Conservation (phyloP, 2,113 vertebrate species). For the Oceanodroma tethys region DNA sequence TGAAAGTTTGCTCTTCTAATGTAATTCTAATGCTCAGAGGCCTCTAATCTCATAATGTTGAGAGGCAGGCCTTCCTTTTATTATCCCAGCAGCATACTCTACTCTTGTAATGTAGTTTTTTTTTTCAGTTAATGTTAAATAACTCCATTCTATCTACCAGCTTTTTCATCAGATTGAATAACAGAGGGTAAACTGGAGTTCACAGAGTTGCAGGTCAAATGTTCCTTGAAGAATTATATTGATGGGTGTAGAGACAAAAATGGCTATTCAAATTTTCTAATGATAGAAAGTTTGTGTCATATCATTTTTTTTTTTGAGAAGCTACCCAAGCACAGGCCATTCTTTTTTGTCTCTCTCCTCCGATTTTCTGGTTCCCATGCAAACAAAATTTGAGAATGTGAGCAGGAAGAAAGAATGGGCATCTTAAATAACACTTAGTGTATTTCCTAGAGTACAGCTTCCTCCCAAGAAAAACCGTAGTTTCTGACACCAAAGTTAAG, state of each 20-base stretch:
- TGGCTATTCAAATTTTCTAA: neutral
- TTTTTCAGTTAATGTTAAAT: neutral
- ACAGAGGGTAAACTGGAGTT: neutral
- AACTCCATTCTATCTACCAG: neutral
- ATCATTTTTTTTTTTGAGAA: neutral
- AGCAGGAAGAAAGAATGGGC: neutral
- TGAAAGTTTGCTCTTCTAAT: neutral
- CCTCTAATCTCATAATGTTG: neutral
- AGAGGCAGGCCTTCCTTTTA: neutral
- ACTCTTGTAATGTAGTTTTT: neutral
- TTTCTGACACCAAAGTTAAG: neutral
- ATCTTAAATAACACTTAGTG: neutral
- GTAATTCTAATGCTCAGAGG: neutral
- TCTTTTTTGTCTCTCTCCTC: neutral
- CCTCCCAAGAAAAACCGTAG: rapidly evolving
- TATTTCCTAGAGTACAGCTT: neutral
- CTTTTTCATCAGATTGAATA: neutral
- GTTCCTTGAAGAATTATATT: neutral
- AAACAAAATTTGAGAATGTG: neutral
- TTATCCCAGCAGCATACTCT: neutral
- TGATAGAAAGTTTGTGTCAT: neutral
- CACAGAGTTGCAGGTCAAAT: neutral
- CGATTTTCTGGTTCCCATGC: neutral
- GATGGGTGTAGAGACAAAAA: neutral
- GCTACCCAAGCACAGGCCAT: neutral